These are phyloP conservation scores for Cebuella pygmaea DNA, from an alignment of 2,797 vertebrate genomes.

Conservation along the genomic window DNA sequence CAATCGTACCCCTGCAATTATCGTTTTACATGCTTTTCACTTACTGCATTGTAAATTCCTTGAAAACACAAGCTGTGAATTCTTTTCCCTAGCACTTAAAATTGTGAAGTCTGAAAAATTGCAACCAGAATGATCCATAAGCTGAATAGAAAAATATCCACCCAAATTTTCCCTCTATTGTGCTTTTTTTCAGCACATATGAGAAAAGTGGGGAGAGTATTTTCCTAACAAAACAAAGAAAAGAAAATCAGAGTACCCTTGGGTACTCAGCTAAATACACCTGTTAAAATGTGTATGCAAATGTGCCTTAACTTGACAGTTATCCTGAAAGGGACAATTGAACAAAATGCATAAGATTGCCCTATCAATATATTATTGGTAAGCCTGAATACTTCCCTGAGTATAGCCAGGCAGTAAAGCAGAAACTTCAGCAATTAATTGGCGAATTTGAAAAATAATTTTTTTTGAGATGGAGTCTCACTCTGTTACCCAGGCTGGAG, in stretches of 20 bases:
- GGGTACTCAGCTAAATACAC: neutral
- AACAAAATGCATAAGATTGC: neutral
- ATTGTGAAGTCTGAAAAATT: neutral
- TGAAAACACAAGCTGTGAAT: constrained; percentile 7
- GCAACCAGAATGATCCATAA: neutral
- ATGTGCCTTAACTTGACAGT: neutral
- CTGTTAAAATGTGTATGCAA: neutral
- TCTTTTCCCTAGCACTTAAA: neutral
- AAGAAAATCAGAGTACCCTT: neutral
- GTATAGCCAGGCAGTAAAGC: constrained; percentile 1
- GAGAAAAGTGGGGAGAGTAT: neutral
- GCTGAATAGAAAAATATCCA: neutral
- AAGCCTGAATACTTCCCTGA: neutral
- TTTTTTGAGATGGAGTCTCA: too few relatives aligned
- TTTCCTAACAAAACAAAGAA: neutral
- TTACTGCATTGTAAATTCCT: neutral
- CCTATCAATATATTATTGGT: neutral
- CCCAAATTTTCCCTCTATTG: neutral
- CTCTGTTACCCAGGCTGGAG: too few relatives aligned
- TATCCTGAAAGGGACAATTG: neutral
- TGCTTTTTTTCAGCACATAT: neutral
- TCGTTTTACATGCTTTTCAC: neutral
- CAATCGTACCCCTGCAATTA: neutral
- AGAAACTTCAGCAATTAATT: constrained; percentile 59
- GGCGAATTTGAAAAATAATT: constrained; percentile 47